These are phyloP conservation scores for Cyprinodon variegatus DNA, from an alignment of 2,113 vertebrate species.

Conservation along the genomic window DNA sequence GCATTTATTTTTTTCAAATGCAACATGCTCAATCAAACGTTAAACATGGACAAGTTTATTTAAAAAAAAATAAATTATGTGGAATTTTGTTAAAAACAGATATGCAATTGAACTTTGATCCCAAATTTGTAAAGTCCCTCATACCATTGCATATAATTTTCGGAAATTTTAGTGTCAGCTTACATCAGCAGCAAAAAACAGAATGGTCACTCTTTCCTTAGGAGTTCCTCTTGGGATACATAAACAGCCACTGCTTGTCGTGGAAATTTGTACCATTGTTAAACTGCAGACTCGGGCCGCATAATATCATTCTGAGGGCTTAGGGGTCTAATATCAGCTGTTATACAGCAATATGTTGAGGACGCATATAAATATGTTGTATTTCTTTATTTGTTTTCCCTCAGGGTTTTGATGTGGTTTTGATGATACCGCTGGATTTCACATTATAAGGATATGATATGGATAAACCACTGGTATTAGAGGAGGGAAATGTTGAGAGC, in stretches of 20 bases:
- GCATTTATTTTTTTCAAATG: background rate
- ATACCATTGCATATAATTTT: background rate
- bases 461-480: slow-evolving; percentile 62
- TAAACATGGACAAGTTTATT: background rate
- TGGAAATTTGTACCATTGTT: too few species aligned
- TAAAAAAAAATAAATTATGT: background rate
- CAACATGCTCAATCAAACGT: background rate
- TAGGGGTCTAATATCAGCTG: background rate
- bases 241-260: too few species aligned
- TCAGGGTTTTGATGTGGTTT: slow-evolving; percentile 37
- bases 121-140: background rate
- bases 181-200: background rate
- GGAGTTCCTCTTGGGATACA: too few species aligned
- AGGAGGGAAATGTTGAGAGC: slow-evolving; percentile 45
- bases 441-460: slow-evolving; percentile 37
- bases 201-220: too few species aligned
- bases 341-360: slow-evolving; percentile 11
- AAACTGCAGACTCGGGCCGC: too few species aligned
- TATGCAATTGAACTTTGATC: background rate
- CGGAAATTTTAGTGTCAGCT: background rate
- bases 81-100: background rate
- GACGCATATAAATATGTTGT: background rate
- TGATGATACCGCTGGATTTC: slow-evolving; percentile 7
- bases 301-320: background rate
- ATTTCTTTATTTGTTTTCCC: background rate